These are phyloP conservation scores for Parnassius smintheus DNA, from an alignment of 2,888 invertebrate species.

Conservation along the genomic window DNA sequence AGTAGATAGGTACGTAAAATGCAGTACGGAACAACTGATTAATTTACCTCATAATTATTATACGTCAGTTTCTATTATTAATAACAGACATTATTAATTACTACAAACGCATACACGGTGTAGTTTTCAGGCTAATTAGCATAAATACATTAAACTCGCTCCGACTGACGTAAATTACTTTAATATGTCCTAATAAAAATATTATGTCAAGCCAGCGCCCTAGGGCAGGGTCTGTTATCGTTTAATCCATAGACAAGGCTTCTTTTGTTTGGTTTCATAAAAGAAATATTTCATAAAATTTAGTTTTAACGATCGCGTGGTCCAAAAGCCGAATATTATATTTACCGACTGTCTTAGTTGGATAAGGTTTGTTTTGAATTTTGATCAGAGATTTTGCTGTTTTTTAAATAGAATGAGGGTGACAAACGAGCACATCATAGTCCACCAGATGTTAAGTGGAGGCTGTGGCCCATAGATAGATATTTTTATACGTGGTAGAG, in stretches of 20 bases:
- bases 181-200: slow-evolving; percentile 68
- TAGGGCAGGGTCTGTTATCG: slow-evolving; percentile 31
- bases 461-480: too few relatives aligned
- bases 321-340: too few relatives aligned
- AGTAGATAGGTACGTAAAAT: too few relatives aligned
- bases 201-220: slow-evolving; percentile 47
- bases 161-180: slow-evolving; percentile 64
- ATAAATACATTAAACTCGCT: slow-evolving; percentile 63
- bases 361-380: too few relatives aligned
- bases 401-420: too few relatives aligned
- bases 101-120: slow-evolving; percentile 36
- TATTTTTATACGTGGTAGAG: too few relatives aligned
- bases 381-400: too few relatives aligned
- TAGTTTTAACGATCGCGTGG: slow-evolving; percentile 17
- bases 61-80: slow-evolving; percentile 4
- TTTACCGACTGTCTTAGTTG: too few relatives aligned
- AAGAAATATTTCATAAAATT: slow-evolving; percentile 12
- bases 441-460: too few relatives aligned
- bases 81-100: slow-evolving; percentile 27
- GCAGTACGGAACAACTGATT: background rate
- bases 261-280: slow-evolving; percentile 19
- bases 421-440: too few relatives aligned
- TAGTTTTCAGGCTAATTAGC: slow-evolving; percentile 63
- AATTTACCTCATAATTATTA: background rate
- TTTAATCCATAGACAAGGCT: slow-evolving; percentile 30